Evolutionary conservation across 92 coral and sea anemone genomes (phyloP), one percentile per base, ranked within the genome.

Genomic region (Meandrina meandrites): DNA sequence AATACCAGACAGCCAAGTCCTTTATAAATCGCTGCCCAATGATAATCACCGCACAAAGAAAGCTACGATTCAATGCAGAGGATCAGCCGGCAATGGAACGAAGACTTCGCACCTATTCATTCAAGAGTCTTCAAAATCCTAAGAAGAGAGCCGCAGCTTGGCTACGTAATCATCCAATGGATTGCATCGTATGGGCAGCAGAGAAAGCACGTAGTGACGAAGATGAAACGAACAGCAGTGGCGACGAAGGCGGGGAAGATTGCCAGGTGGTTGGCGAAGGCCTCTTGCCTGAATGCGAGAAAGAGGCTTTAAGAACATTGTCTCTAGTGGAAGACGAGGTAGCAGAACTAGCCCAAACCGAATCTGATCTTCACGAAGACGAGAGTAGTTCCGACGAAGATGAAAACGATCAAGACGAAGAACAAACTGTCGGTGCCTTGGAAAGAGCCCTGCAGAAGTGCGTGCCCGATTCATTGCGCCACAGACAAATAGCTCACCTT

Each of bases 11-110:
- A 0, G 78, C 87, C 77, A 76, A 83, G 12, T 76, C 79, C 21
- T 83, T 83, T 68, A 78, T 83, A 40, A 67, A 75, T 54, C 76
- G 79, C 7, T 83, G 88, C 42, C 85, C 84, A 4, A 87, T 87
- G 90, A 15, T 80, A 8, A 72, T 87, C 50, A 87, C 73, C 9
- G 17, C 78, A 24, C 53, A 73, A 37, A 34, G 78, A 73, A 35
- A 34, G 18, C 28, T 73, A 12, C 37, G 3, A 32, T 72, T 72
- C 22, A 14, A 36, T 4, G 45, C 76, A 13, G 76, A 32, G 15
- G 47, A 72, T 14, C 76, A 36, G 21, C 78, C n/a, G 53, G 78
- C 78, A 6, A 73, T 73, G 78, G 78, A 73, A 35, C 1, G 78
- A 35, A 35, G 51, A 35, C 50, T 37, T 73, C 24, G 50, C 48